Evolutionary conservation across 2,113 vertebrate species (phyloP), one percentile per base, ranked within the genome.

Genomic region (Channa argus): DNA sequence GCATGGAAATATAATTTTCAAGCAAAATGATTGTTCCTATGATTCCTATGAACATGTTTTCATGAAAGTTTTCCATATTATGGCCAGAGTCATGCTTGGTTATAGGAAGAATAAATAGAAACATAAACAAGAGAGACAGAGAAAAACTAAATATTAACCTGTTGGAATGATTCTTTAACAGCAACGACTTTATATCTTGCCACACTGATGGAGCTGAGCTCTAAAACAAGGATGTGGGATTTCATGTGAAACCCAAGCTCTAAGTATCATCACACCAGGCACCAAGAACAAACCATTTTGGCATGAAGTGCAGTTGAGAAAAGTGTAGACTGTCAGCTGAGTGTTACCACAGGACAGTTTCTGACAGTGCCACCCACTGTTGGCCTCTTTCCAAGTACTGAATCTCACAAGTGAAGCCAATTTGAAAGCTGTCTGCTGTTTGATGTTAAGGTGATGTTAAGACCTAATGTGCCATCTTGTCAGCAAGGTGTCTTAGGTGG

Each of bases 361-460:
- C 6, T 82, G 78, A 84, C 77, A 69, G 56, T n/a, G 71, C 45
- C 81, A 64, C 66, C 74, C 63, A 54, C 39, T 55, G 43, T 53
- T 79, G 62, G 62, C 74, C 49, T 36, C 38, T 51, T 38, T 71
- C 70, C 58, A 75, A 56, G 38, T 5, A 44, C 38, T 55, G 51
- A 53, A 71, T 74, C 49, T 55, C 63, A 75, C 47, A 67, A 67
- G 71, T 49, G 78, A 50, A 79, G 71, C 54, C 75, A 77, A 45
- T 85, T 56, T 85, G 56, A 77, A 73, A 73, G 64, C 52, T 67
- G 63, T 79, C 63, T 72, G 58, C 44, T 34, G 50, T 65, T 9
- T 67, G 66, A 39, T 64, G 51, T 72, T 65, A 61, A 46, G 50
- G 71, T 65, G 24, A 24, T 24, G 24, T 63, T 45, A 15, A 70